Conservation (phyloP, 2,113 vertebrate species). For the Amazona guildingii region DNA sequence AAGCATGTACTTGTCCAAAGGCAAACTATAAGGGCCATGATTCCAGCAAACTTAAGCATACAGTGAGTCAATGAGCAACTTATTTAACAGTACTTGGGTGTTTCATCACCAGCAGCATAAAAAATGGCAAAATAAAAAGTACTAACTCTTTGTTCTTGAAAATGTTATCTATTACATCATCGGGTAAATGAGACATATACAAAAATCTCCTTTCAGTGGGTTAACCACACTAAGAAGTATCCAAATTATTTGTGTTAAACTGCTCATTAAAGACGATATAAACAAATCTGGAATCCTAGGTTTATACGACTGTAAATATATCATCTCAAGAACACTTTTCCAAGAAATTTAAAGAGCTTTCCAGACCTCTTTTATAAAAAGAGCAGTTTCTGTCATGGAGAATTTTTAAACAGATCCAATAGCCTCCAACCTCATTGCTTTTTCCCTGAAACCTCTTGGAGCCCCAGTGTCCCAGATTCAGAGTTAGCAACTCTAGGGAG, state of each 20-base stretch:
- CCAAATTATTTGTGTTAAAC: not conserved
- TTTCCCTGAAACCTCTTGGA: constrained; percentile 14
- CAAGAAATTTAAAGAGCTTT: not conserved
- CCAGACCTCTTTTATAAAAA: not conserved
- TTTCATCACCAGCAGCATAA: not conserved
- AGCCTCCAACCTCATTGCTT: constrained; percentile 20
- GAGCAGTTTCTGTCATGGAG: not conserved
- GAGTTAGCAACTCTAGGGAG: not conserved
- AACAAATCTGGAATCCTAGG: not conserved
- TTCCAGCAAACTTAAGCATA: not conserved
- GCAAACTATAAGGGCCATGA: not conserved
- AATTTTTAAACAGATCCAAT: constrained; percentile 17
- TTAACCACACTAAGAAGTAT: not conserved
- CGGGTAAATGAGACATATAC: not conserved
- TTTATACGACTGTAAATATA: not conserved
- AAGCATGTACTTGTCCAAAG: not conserved
- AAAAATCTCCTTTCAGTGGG: not conserved
- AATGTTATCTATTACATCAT: not conserved
- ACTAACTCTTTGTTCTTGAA: not conserved
- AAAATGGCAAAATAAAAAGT: not conserved
- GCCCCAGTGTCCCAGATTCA: constrained; percentile 38
- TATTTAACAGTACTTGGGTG: not conserved
- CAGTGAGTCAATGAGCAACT: not conserved
- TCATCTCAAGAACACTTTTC: not conserved
- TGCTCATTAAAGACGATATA: not conserved